Evolutionary conservation across 2,113 vertebrate genomes (phyloP).

Genomic region (Myrmecobius fasciatus): DNA sequence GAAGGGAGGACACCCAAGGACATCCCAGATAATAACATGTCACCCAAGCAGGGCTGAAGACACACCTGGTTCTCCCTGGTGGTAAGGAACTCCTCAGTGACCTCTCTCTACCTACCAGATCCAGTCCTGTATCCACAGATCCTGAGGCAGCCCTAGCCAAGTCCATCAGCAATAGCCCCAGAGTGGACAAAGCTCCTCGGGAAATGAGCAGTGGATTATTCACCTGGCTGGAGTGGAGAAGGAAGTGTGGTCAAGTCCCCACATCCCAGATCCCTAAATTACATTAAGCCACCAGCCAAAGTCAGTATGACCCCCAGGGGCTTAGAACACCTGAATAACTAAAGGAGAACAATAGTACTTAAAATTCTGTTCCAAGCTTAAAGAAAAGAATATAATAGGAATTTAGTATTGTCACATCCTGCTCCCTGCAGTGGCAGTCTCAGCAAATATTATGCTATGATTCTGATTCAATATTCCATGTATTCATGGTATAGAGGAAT

Average conservation of each 20-base stretch:
- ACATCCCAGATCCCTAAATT: constrained; percentile 9
- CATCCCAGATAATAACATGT: neutral
- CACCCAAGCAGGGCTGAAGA: neutral
- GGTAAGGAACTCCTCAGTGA: neutral
- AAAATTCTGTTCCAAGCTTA: neutral
- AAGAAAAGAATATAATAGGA: neutral
- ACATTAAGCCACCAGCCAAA: neutral
- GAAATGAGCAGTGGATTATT: constrained; percentile 82
- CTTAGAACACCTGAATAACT: neutral
- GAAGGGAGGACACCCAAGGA: neutral
- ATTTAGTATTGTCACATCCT: neutral
- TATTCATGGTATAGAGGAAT: neutral
- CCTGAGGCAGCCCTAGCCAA: constrained; percentile 85
- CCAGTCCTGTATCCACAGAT: constrained; percentile 83
- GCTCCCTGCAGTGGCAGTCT: neutral
- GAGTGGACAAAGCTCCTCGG: constrained; percentile 83
- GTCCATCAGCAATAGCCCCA: constrained; percentile 86
- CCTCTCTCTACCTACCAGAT: constrained; percentile 87
- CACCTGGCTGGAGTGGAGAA: constrained; percentile 79
- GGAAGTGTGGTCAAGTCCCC: constrained; percentile 46
- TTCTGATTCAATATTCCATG: neutral
- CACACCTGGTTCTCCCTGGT: neutral
- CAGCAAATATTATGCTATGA: neutral
- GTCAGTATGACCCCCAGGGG: neutral
- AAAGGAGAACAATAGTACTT: neutral